phyloP scores from a whole-genome alignment of 2,113 vertebrate species.

The Anolis sagrei region DNA sequence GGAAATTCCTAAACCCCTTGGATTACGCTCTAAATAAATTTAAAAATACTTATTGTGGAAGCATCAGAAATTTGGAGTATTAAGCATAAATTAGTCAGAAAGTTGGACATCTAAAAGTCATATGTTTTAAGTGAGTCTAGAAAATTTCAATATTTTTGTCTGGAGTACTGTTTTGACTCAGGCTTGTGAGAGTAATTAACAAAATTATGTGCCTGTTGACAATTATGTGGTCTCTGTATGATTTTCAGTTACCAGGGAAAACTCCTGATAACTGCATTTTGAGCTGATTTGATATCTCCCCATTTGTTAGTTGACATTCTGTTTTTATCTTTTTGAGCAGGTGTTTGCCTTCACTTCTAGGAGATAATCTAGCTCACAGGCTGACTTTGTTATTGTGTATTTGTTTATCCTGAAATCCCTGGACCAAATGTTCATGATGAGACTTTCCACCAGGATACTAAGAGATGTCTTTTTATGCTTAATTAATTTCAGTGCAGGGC shows the following conservation, averaged over 20 bases:
- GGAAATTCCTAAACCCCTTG: not conserved
- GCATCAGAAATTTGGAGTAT: not conserved
- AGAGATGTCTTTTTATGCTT: constrained; percentile 34
- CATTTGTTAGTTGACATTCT: constrained; percentile 50
- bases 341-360: constrained; percentile 60
- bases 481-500: constrained; percentile 37
- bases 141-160: constrained; percentile 13
- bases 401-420: constrained; percentile 58
- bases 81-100: not conserved
- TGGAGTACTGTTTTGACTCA: rapidly evolving
- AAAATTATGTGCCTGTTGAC: constrained; percentile 38
- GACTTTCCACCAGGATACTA: constrained; percentile 39
- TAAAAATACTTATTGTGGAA: not conserved
- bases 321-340: constrained; percentile 61
- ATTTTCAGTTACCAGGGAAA: constrained; percentile 45
- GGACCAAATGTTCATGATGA: constrained; percentile 44
- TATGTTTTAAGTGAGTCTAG: not conserved
- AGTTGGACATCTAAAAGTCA: constrained; percentile 5
- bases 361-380: constrained; percentile 34
- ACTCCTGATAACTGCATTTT: constrained; percentile 50
- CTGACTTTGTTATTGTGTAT: constrained; percentile 53
- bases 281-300: constrained; percentile 25
- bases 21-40: not conserved
- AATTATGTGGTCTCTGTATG: constrained; percentile 20
- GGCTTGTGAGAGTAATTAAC: constrained; percentile 23